Evolutionary conservation across 1,140 invertebrate genomes (phyloP), one percentile per base, ranked within the genome.

Genomic region (Brachionus sp.): DNA sequence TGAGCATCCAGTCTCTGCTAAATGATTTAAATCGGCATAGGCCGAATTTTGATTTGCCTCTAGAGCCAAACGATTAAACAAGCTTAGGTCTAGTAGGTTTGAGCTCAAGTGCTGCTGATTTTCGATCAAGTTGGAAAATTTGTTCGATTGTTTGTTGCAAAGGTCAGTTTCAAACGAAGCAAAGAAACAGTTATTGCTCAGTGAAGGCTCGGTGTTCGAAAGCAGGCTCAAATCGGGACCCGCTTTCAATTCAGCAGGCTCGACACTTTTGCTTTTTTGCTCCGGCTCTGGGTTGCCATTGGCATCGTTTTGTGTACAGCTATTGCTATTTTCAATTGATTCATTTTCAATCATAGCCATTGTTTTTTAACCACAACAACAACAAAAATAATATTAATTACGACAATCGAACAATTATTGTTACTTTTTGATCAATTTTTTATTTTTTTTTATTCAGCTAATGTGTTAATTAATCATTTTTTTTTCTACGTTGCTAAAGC

Each of bases 291-390:
- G 7, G 35, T 16, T 73, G 16, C 9, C 4, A 4, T 75, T 23
- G 46, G 50, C 50, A 23, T 53, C 19, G 50, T 46, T 44, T 75
- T 29, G 70, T 25, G 44, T 2, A 33, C 70, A 13, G 29, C n/a
- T 75, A 23, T 39, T 75, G 44, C 13, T 75, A 3, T 75, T 39
- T 13, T 44, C 70, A 6, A 75, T 35, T 46, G 70, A 75, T 46
- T 75, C 70, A 75, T 75, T 75, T 75, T 75, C 70, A 19, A 75
- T 75, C 70, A 75, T 75, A 44, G 70, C 70, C 70, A 75, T 75
- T 75, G 16, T 75, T 75, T 23, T 73, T 42, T 70, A 39, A 0
- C n/a, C 5, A 46, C 6, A 25, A 46, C 16, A 75, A 75, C 29
- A 46, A 4, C 19, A 75, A 46, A 50, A 9, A 75, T 44, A 25